Evolutionary conservation across 2,797 vertebrate species (phyloP), one percentile per base, ranked within the genome.

Genomic region (Cichlasoma orientale): DNA sequence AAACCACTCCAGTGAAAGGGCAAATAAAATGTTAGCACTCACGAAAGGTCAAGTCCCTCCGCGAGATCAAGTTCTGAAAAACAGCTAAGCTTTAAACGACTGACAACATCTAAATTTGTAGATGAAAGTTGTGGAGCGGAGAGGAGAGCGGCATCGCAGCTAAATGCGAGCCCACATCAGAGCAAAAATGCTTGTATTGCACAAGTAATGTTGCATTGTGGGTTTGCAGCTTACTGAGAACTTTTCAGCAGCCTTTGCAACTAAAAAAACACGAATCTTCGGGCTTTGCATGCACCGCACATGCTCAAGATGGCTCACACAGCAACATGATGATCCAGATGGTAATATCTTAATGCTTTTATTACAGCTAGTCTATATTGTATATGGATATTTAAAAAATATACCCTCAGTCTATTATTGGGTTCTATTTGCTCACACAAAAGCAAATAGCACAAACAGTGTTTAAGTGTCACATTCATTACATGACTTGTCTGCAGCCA

Each of bases 1-100:
- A 75, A 81, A 78, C 25, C 73, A 80, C 76, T 86, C 56, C 80
- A 76, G 19, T 7, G 44, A 92, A 91, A 93, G 90, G 89, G 86
- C 90, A 91, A 86, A 83, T 75, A 23, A 87, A 88, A 88, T 84
- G 74, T 81, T 80, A 74, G 73, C 81, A 54, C 75, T 84, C 70
- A 25, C 9, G 16, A 90, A 92, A 90, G 82, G 88, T 91, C 85
- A 90, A 83, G 75, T 78, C 77, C 59, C 74, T 79, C 56, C 59
- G 78, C 69, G 71, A 77, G 81, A 84, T 85, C 77, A 75, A 71
- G 52, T 36, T 47, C 44, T 18, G 44, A 53, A 74, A 88, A 88
- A 58, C 41, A 79, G 81, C 19, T 0, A 74, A 13, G 71, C 75
- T 78, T 79, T 77, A 77, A 82, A 31, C 8, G 10, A 79, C 23